Conservation (phyloP, 1,140 invertebrate genomes). For the Eulimnadia texana region DNA sequence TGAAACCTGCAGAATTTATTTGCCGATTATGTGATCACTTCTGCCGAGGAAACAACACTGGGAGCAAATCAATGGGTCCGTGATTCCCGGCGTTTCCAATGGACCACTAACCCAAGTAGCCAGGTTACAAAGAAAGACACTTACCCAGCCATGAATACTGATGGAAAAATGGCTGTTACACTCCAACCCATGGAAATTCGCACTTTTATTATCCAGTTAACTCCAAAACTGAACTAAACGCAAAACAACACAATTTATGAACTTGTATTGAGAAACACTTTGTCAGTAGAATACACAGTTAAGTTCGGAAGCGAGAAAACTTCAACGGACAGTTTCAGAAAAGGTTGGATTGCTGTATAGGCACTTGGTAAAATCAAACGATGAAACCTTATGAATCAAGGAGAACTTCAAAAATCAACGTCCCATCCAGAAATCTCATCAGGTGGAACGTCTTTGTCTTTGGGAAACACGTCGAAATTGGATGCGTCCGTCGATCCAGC, state of each 20-base stretch:
- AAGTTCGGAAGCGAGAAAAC: too few species aligned
- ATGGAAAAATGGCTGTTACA: constrained; percentile 23
- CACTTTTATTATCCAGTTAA: constrained; percentile 34
- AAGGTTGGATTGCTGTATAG: too few species aligned
- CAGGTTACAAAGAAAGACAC: constrained; percentile 11
- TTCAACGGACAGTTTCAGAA: too few species aligned
- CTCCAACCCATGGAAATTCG: constrained; percentile 45
- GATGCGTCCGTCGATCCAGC: constrained; percentile 41
- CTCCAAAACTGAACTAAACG: not conserved
- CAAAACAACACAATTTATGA: not conserved
- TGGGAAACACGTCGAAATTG: constrained; percentile 55
- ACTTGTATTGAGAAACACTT: too few species aligned
- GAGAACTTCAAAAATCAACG: constrained; percentile 34
- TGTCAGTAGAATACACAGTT: too few species aligned
- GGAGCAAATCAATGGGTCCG: constrained; percentile 48
- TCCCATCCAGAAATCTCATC: constrained; percentile 60
- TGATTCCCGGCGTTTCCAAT: constrained; percentile 39
- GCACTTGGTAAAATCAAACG: too few species aligned
- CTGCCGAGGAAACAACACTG: constrained; percentile 46
- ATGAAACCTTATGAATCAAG: too few species aligned
- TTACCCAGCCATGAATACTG: too few species aligned
- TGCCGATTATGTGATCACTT: constrained; percentile 36
- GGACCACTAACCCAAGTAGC: constrained; percentile 23
- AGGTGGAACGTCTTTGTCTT: constrained; percentile 44
- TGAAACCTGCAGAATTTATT: constrained; percentile 37